Evolutionary conservation across 2,113 vertebrate genomes (phyloP), one percentile per base, ranked within the genome.

Genomic region (Dolichotis patagonum): DNA sequence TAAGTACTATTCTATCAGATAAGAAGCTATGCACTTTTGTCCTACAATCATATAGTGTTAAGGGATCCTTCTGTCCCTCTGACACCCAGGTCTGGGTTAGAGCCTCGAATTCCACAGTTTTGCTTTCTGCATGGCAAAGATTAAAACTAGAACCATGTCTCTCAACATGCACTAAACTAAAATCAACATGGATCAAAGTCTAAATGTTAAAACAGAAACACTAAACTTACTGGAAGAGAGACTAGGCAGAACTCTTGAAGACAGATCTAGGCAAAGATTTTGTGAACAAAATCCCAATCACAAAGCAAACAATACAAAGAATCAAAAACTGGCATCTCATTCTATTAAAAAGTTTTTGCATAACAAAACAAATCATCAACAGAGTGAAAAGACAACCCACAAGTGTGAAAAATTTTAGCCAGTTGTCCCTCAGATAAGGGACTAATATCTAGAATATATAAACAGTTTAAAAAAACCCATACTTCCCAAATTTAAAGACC

Each of bases 1-100:
- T 14, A 54, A 35, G 0, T 11, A 67, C 2, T 54, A 10, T 63
- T 41, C 52, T 32, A 35, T 35, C 16, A 43, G 16, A 30, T 17
- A 63, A 60, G n/a, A 86, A n/a, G 54, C n/a, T 85, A 7, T 46
- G 28, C 56, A 46, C 60, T 71, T 85, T 58, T 43, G 32, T 83
- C 30, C 38, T 28, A 11, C 30, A 14, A 35, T 0, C 35, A 8
- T 11, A 0, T 16, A 7, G 19, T 62, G 19, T 22, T 9, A 17
- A 81, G 9, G 3, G 20, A 5, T 28, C 20, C n/a, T 20, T 62
- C 78, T 38, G 67, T 19, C 52, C 58, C 43, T 71, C 60, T 60
- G 38, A 80, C 26, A 20, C 35, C n/a, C 9, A 94, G 43, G 52
- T 80, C 78, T 43, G 46, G 8, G 52, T 35, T n/a, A 81, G 80